phyloP scores from a whole-genome alignment of 2,888 invertebrate genomes.

The Stomorhina lunata region DNA sequence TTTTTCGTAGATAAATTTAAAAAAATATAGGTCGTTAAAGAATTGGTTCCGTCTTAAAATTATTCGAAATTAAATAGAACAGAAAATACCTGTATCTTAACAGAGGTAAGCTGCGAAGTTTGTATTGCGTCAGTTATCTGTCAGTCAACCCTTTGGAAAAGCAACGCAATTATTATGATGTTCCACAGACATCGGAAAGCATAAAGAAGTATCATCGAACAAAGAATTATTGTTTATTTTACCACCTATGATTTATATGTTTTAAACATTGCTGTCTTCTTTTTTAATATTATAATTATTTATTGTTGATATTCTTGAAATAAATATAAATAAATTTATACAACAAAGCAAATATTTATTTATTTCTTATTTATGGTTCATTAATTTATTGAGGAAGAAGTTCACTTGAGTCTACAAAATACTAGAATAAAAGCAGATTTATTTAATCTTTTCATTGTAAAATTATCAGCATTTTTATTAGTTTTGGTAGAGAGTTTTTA shows the following conservation, averaged over 20 bases:
- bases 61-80: too few species aligned
- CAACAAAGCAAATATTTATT: conserved; percentile 17
- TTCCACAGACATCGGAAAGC: background rate
- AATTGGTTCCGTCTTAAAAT: too few species aligned
- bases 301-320: background rate
- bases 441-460: background rate
- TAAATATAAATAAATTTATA: background rate
- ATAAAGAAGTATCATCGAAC: conserved; percentile 11
- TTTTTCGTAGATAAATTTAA: too few species aligned
- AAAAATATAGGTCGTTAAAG: too few species aligned
- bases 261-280: background rate
- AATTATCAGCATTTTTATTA: background rate
- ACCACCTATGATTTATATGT: background rate
- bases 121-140: background rate
- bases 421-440: background rate
- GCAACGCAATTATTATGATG: background rate
- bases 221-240: conserved; percentile 40
- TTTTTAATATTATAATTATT: background rate
- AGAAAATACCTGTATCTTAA: too few species aligned
- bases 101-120: too few species aligned
- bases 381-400: background rate
- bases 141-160: background rate
- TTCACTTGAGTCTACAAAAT: background rate
- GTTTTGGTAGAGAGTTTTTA: too few species aligned
- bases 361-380: background rate